These are phyloP conservation scores for Lates calcarifer DNA, from an alignment of 2,113 vertebrate genomes.

Conservation along the genomic window DNA sequence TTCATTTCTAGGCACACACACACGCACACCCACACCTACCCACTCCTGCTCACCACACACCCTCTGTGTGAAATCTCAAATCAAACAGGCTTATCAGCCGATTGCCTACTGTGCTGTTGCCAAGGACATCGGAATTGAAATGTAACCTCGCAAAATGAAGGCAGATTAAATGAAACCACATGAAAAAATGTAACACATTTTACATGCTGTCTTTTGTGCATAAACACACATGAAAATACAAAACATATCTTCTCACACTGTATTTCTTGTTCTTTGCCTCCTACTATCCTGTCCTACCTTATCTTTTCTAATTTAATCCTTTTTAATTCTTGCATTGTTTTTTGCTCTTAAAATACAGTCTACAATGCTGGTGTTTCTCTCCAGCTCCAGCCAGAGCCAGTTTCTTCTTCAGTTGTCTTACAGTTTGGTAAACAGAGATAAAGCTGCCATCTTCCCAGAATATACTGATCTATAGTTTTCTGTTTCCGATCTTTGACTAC, in stretches of 20 bases:
- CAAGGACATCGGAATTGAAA: constrained; percentile 69
- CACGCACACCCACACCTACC: not conserved
- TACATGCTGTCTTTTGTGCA: not conserved
- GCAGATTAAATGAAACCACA: constrained; percentile 18
- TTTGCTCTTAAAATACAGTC: not conserved
- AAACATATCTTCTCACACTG: constrained; percentile 7
- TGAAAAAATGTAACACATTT: constrained; percentile 9
- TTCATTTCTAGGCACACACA: constrained; percentile 50
- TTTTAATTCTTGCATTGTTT: not conserved
- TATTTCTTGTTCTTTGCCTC: constrained; percentile 3
- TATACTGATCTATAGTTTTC: constrained; percentile 52
- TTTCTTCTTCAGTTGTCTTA: constrained; percentile 30
- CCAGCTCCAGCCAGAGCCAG: not conserved
- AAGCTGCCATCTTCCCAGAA: constrained; percentile 48
- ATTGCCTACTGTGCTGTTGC: constrained; percentile 63
- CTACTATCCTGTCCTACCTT: not conserved
- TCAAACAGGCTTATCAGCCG: constrained; percentile 63
- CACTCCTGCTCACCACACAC: constrained; percentile 25
- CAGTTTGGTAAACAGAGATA: constrained; percentile 46
- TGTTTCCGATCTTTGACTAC: constrained; percentile 46
- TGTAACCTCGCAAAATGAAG: constrained; percentile 39
- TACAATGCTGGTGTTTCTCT: not conserved
- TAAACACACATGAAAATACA: constrained; percentile 19
- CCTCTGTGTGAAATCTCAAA: constrained; percentile 60
- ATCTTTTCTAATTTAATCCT: not conserved